Evolutionary conservation across 1,140 invertebrate species (phyloP), one percentile per base, ranked within the genome.

Genomic region (Saxidomus purpurata): DNA sequence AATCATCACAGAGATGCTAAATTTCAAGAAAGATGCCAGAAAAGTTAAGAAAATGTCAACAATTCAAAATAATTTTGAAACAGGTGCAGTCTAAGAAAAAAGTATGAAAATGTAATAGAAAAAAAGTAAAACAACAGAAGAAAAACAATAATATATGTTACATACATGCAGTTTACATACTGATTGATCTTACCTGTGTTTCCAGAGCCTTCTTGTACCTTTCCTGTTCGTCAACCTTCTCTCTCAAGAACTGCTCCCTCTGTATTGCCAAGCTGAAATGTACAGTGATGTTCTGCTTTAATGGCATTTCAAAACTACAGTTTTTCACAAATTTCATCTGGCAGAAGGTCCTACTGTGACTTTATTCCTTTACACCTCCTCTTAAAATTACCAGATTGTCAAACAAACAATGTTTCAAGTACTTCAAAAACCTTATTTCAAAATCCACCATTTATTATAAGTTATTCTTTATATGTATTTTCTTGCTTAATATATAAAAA

Each of bases 161-260:
- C n/a, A n/a, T n/a, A n/a, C n/a, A n/a, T n/a, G n/a, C n/a, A n/a
- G n/a, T n/a, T n/a, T n/a, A n/a, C n/a, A n/a, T n/a, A n/a, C n/a
- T n/a, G n/a, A n/a, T n/a, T n/a, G n/a, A n/a, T 55, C 15, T 1
- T 87, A 96, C 95, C 94, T 96, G 95, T 40, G 94, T 89, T 52
- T 94, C 94, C 9, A 96, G 88, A 67, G 95, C 93, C 77, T 92
- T 94, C 89, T 94, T 96, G 91, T 95, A 95, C 71, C 90, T 91
- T 17, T 95, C 94, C 63, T 92, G 92, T 59, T 93, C 90, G 0
- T 94, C 93, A 19, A 61, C 61, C 90, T 95, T 95, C 43, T 95
- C 93, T 55, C 89, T 93, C 25, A 95, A 63, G 76, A 94, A 95
- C 87, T 95, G 93, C 85, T 96, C 95, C 79, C 95, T 92, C 85